Evolutionary conservation across 2,888 invertebrate genomes (phyloP).

Genomic region (Himalopsyche kuldschensis): DNA sequence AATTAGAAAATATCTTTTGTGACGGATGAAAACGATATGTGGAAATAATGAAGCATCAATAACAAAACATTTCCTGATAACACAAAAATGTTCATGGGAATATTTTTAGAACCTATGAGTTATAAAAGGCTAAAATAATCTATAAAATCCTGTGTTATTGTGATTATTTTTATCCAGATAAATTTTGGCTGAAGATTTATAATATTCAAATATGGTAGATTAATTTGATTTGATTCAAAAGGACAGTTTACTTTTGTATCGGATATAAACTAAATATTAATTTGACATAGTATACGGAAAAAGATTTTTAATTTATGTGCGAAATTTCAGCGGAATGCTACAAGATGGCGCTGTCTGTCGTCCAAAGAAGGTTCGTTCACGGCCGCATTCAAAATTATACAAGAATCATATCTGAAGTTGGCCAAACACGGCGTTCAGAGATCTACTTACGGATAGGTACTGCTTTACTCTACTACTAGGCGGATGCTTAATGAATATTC

Average conservation of each 20-base stretch:
- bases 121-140: too few relatives aligned
- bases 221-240: not conserved
- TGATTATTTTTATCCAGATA: too few relatives aligned
- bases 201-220: too few relatives aligned
- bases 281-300: not conserved
- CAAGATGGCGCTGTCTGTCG: not conserved
- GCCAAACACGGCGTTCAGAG: not conserved
- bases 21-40: too few relatives aligned
- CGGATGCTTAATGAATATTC: conserved; percentile 31
- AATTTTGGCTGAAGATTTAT: too few relatives aligned
- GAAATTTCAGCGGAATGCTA: not conserved
- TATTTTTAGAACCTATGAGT: too few relatives aligned
- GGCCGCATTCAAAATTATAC: conserved; percentile 11
- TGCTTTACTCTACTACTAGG: not conserved
- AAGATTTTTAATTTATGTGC: not conserved
- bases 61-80: too few relatives aligned
- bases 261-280: not conserved
- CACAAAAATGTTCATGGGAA: too few relatives aligned
- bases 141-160: too few relatives aligned
- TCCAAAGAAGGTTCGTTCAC: not conserved
- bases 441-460: not conserved
- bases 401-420: conserved; percentile 23
- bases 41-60: too few relatives aligned
- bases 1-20: too few relatives aligned
- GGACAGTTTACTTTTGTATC: not conserved